These are phyloP conservation scores for Podiceps cristatus DNA, from an alignment of 2,113 vertebrate species.

Conservation along the genomic window DNA sequence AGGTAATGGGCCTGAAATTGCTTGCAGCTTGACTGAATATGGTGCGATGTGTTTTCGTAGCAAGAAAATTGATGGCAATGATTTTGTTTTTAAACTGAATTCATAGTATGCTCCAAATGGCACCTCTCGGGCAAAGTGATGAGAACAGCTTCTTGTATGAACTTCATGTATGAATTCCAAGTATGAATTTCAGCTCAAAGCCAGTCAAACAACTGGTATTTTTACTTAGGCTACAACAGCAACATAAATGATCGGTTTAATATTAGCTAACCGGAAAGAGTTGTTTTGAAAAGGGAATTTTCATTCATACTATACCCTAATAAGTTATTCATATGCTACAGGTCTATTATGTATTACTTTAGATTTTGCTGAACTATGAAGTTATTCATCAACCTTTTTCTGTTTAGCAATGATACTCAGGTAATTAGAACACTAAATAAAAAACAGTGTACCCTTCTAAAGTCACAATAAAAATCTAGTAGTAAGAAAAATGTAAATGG, in stretches of 20 bases:
- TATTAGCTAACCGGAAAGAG: neutral
- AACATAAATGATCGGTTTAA: neutral
- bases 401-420: neutral
- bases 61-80: neutral
- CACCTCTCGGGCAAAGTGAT: neutral
- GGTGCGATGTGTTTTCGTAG: neutral
- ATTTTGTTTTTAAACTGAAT: neutral
- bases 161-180: neutral
- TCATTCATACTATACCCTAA: neutral
- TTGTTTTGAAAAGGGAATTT: neutral
- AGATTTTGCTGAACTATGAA: neutral
- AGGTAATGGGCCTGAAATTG: conserved; percentile 31
- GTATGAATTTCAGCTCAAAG: neutral
- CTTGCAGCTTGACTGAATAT: conserved; percentile 17
- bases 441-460: neutral
- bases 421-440: neutral
- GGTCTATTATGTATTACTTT: neutral
- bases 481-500: neutral
- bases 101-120: neutral
- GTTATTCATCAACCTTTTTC: neutral
- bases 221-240: neutral
- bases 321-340: neutral
- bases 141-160: neutral
- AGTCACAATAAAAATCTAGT: neutral
- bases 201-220: neutral